Base-by-base conservation (phyloP, 2,888 invertebrate genomes). In the Suillia variegata region DNA sequence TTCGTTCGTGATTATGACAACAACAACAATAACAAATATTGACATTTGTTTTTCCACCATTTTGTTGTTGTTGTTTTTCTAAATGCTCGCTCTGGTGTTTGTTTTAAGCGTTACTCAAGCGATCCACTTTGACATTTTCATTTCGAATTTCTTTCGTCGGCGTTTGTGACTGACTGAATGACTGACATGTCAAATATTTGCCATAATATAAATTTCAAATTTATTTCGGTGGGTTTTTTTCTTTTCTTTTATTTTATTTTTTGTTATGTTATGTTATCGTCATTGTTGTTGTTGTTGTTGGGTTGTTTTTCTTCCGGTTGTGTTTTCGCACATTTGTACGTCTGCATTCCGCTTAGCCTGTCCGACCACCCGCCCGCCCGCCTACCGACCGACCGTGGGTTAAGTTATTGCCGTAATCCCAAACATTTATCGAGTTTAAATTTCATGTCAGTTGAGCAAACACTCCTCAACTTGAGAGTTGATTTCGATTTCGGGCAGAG, bases 361-460 rank as follows among this genome's bases (percentile, higher is more conserved):
- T n/a, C n/a, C n/a, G n/a, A n/a, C n/a, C n/a, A n/a, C n/a, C n/a
- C n/a, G n/a, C n/a, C n/a, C n/a, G n/a, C n/a, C n/a, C n/a, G n/a
- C n/a, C n/a, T n/a, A n/a, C n/a, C n/a, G n/a, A n/a, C n/a, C n/a
- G n/a, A 45, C 47, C 59, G 59, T 59, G 56, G 45, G 59, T 45
- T 52, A 51, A 59, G 47, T 56, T 52, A 59, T 55, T 51, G 59
- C 59, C 51, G 38, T 59, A 59, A 59, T 52, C 59, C 55, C 38
- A 52, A 45, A 59, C 59, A 59, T 59, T 59, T 59, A 50, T 55
- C 48, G 51, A 51, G 51, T 55, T 59, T 59, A 59, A 59, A 59
- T 55, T 59, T 48, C n/a, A 42, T 56, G 59, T 50, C 59, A 59
- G 59, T 52, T 1, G 50, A 51, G 2, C 17, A n/a, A n/a, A 31